Evolutionary conservation across 1,140 invertebrate genomes (phyloP).

Genomic region (Calosoma granatense): DNA sequence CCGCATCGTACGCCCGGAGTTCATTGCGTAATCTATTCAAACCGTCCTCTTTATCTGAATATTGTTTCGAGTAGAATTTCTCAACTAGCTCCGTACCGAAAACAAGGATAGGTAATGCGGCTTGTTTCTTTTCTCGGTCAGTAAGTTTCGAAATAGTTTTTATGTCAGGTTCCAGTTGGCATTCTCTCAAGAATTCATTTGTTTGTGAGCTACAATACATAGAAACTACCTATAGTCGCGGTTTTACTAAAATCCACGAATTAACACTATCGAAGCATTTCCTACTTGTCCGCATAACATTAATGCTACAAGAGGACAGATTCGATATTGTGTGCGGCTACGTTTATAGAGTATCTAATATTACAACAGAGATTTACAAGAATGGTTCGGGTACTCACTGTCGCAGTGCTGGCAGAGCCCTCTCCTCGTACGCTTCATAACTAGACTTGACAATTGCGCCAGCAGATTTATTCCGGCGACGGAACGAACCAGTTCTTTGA

Average conservation of each 20-base stretch:
- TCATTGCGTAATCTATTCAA: constrained; percentile 64
- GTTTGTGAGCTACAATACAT: constrained; percentile 70
- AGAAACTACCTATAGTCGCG: constrained; percentile 17
- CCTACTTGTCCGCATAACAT: background rate
- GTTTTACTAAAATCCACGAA: constrained; percentile 5
- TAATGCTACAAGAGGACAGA: constrained; percentile 7
- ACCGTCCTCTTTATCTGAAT: constrained; percentile 85
- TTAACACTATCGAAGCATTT: background rate
- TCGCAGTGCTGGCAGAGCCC: constrained; percentile 68
- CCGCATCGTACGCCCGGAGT: constrained; percentile 46
- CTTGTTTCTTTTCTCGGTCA: constrained; percentile 83
- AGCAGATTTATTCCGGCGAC: constrained; percentile 64
- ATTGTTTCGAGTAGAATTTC: constrained; percentile 89
- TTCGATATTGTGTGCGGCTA: background rate
- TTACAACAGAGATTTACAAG: too few relatives aligned
- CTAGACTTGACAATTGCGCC: constrained; percentile 56
- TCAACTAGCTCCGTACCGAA: constrained; percentile 85
- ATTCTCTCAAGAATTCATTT: constrained; percentile 65
- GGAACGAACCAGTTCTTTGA: constrained; percentile 45
- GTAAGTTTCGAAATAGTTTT: constrained; percentile 58
- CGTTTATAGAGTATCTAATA: background rate
- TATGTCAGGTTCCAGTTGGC: constrained; percentile 43
- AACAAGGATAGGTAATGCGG: constrained; percentile 77
- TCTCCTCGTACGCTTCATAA: constrained; percentile 78
- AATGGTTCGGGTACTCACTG: too few relatives aligned